These are phyloP conservation scores for Brienomyrus longianalis DNA, from an alignment of 2,113 vertebrate genomes.

Conservation along the genomic window DNA sequence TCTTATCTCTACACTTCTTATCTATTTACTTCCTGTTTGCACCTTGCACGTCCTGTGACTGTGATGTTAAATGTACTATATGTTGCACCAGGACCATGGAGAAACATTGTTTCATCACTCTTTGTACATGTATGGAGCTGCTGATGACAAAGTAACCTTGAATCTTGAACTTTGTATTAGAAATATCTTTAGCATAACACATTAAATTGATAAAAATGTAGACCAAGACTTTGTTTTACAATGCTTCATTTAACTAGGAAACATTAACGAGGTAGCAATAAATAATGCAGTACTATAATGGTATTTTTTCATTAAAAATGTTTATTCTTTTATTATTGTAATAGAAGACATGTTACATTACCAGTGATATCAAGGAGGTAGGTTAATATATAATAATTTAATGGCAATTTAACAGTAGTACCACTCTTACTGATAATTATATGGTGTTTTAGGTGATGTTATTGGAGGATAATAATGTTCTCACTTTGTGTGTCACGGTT, in stretches of 20 bases:
- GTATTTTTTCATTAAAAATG: not conserved
- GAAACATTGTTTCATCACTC: no score
- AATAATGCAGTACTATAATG: not conserved
- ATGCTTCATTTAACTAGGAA: not conserved
- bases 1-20: no score
- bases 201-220: not conserved
- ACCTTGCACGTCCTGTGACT: no score
- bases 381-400: not conserved
- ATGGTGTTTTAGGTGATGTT: not conserved
- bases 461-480: not conserved
- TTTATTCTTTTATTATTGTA: not conserved
- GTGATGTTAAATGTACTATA: no score
- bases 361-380: not conserved
- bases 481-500: not conserved
- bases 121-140: no score
- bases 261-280: not conserved
- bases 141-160: no score
- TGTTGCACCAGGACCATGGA: no score
- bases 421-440: not conserved
- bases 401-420: not conserved
- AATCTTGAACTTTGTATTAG: not conserved
- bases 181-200: not conserved
- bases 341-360: not conserved
- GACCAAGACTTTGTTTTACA: not conserved
- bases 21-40: no score